Base-by-base conservation (phyloP, 2,888 invertebrate genomes). In the Neoascia interrupta region DNA sequence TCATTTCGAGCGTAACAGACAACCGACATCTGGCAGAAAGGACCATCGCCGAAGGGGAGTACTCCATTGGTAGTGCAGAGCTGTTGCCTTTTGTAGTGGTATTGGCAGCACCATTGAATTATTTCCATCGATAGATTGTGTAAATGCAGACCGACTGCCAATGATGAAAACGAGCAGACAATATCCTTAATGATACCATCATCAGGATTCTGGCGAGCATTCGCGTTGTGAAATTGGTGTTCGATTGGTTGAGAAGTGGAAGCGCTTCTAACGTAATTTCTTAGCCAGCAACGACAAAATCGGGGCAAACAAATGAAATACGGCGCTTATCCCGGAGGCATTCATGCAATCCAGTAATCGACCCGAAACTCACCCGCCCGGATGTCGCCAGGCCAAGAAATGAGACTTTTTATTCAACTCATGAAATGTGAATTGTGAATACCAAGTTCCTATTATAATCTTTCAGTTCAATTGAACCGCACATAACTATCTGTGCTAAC, bases 1-100 rank as follows among this genome's bases (percentile, higher is more conserved):
- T 79, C 79, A 73, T 73, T 79, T 73, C 54, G 53, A 79, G 73
- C 79, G 68, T 66, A 79, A 79, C 73, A 79, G 79, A 79, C 79
- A 79, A 54, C 73, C 79, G 79, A 73, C 79, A 79, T 79, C 79
- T 79, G 79, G 79, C 73, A 73, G 45, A 11, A 49, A n/a, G 37
- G 6, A 37, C 15, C 37, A 49, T 41, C 47, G 36, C 21, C 5
- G 23, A 31, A 31, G n/a, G 19, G 47, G 41, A 23, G 47, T 31
- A 61, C 18, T 60, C 53, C 16, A 45, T 31, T 37, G 54, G 43
- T 21, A 51, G n/a, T n/a, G n/a, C n/a, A n/a, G n/a, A n/a, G n/a
- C n/a, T n/a, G 43, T 47, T 31, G 56, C 10, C 15, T 16, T 23
- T 26, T 28, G 31, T 49, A 37, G 31, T 41, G 37, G 53, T 18